These are phyloP conservation scores for Neuroterus valhalla DNA, from an alignment of 1,140 invertebrate genomes.

Conservation along the genomic window DNA sequence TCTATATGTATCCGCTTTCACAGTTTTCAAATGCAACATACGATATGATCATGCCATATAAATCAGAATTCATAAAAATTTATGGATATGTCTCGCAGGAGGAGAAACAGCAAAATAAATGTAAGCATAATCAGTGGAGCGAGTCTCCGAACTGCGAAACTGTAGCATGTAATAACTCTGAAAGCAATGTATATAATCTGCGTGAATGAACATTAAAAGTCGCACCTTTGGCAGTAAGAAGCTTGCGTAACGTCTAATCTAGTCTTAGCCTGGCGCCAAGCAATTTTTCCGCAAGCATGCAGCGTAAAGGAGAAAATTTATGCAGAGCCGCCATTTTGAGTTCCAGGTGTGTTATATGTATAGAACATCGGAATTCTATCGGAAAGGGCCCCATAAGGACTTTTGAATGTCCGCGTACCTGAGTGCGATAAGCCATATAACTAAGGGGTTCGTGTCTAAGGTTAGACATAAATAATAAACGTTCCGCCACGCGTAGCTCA, in stretches of 20 bases:
- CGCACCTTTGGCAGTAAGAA: background rate
- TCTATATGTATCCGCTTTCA: too few species aligned
- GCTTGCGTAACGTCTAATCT: constrained; percentile 6
- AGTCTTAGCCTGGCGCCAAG: background rate
- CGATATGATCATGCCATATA: background rate
- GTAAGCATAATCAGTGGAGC: background rate
- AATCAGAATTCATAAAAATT: background rate
- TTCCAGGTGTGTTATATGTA: too few species aligned
- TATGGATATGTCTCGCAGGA: background rate
- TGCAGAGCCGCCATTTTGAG: background rate
- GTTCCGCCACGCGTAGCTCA: background rate
- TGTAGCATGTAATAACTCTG: background rate
- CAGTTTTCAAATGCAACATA: too few species aligned
- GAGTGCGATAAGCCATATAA: background rate
- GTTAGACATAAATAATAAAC: constrained; percentile 11
- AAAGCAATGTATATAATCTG: constrained; percentile 2
- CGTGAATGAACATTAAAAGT: constrained; percentile 25
- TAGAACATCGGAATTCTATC: too few species aligned
- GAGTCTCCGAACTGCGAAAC: constrained; percentile 19
- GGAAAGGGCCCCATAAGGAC: too few species aligned
- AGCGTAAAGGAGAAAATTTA: background rate
- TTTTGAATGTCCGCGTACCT: too few species aligned
- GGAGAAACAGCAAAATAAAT: background rate
- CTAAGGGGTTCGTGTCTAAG: background rate
- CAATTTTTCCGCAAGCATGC: background rate